Percentiles rank a stretch among this genome's conserved stretches.
phyloP scores from a whole-genome alignment of 2,113 vertebrate genomes.

The Mormyrus lacerda region DNA sequence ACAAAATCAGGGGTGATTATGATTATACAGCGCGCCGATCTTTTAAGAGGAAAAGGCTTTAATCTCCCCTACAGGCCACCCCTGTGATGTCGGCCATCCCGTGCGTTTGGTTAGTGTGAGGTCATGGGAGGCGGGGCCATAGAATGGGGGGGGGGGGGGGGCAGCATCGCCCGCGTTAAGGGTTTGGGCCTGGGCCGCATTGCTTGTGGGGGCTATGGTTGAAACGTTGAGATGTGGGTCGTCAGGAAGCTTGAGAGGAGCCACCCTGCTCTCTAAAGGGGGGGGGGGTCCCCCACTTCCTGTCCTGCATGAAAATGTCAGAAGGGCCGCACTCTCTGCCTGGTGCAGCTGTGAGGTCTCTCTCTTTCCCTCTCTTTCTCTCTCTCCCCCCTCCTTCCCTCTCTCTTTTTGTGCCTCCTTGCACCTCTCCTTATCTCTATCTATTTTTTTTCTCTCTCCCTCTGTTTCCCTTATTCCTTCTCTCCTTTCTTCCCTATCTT shows the following conservation, averaged over 20 bases:
- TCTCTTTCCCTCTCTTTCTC: not conserved
- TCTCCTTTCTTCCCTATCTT: not conserved
- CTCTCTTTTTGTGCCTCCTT: not conserved
- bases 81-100: not conserved
- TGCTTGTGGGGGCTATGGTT: not conserved
- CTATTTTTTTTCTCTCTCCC: not conserved
- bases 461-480: not conserved
- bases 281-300: not conserved
- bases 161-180: not conserved
- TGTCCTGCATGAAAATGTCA: not conserved
- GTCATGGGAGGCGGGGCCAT: not conserved
- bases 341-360: not conserved
- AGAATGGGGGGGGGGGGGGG: not conserved
- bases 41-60: not conserved
- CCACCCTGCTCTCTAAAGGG: not conserved
- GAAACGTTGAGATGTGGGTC: not conserved
- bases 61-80: not conserved
- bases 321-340: not conserved
- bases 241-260: not conserved
- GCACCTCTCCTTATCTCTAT: not conserved
- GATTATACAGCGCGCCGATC: not conserved
- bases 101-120: not conserved
- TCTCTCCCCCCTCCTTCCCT: not conserved
- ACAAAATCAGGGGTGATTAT: not conserved
- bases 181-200: not conserved